Percentiles rank a stretch among this genome's conserved stretches.
These are phyloP conservation scores for Sitta carolinensis DNA, from an alignment of 2,797 vertebrate species.

Conservation along the genomic window DNA sequence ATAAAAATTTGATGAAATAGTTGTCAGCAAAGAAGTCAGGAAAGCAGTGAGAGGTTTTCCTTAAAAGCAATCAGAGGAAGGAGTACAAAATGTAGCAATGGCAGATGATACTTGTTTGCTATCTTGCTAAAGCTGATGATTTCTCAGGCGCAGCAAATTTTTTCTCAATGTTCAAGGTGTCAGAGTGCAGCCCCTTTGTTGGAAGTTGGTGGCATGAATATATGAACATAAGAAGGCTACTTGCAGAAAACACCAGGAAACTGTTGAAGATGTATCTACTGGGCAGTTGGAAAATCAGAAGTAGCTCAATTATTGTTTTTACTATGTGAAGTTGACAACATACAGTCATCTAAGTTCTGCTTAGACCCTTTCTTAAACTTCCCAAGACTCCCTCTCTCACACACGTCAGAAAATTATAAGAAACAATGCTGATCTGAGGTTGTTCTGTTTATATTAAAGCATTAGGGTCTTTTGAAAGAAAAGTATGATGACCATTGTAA, in stretches of 20 bases:
- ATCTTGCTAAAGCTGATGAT: background rate
- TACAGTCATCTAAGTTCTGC: background rate
- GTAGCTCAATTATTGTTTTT: background rate
- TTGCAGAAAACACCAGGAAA: background rate
- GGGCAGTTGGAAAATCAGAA: background rate
- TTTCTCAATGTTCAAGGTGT: background rate
- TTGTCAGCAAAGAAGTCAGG: background rate
- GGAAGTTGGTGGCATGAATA: background rate
- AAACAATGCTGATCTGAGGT: background rate
- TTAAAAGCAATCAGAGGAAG: background rate
- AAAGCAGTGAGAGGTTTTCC: background rate
- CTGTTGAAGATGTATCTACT: accelerated
- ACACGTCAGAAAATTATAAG: background rate
- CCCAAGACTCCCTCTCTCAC: background rate
- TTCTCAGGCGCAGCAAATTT: background rate
- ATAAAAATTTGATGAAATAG: background rate
- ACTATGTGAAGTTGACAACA: background rate
- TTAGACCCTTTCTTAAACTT: background rate
- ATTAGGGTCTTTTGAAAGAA: background rate
- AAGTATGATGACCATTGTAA: accelerated
- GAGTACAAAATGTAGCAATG: background rate
- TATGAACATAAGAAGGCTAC: accelerated
- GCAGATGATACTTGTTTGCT: too few species aligned
- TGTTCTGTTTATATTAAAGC: background rate
- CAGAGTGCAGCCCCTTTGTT: background rate